Evolutionary conservation across 2,113 vertebrate genomes (phyloP).

Genomic region (Corythoichthys haematopterus): DNA sequence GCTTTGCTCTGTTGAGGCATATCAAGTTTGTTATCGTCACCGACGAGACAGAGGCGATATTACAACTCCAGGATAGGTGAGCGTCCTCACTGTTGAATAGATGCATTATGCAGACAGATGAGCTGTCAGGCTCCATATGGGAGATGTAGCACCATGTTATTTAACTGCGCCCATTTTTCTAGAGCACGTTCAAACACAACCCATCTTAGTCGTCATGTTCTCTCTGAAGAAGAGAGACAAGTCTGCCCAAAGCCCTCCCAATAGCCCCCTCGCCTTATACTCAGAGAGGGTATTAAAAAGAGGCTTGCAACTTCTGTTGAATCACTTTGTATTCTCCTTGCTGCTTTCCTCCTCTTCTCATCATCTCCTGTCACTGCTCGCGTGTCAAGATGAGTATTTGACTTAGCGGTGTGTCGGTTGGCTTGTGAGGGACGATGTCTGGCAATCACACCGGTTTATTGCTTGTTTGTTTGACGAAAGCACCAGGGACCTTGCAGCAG

Average conservation of each 20-base stretch:
- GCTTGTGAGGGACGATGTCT: conserved; percentile 29
- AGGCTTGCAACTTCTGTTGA: conserved; percentile 24
- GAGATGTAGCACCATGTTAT: conserved; percentile 11
- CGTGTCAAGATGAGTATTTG: conserved; percentile 25
- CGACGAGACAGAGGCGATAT: conserved; percentile 1
- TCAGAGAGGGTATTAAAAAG: conserved; percentile 36
- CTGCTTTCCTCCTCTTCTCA: conserved; percentile 23
- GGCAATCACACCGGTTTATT: conserved; percentile 30
- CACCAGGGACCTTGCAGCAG: conserved; percentile 1
- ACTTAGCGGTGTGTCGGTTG: conserved; percentile 23
- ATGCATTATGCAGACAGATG: conserved; percentile 21
- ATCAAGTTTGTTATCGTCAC: not conserved
- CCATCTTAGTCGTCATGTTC: conserved; percentile 18
- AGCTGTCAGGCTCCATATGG: conserved; percentile 18
- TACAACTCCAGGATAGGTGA: conserved; percentile 14
- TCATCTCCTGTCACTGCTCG: conserved; percentile 15
- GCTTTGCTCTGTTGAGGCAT: not conserved
- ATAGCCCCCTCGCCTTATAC: conserved; percentile 14
- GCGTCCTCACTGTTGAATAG: conserved; percentile 12
- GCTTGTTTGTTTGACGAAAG: conserved; percentile 21
- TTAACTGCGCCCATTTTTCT: conserved; percentile 26
- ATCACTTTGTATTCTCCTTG: conserved; percentile 40
- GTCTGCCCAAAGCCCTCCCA: conserved; percentile 22
- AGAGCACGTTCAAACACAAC: conserved; percentile 26
- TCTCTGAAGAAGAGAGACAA: conserved; percentile 29